phyloP scores from a whole-genome alignment of 2,113 vertebrate genomes.

The Myotis brandtii region DNA sequence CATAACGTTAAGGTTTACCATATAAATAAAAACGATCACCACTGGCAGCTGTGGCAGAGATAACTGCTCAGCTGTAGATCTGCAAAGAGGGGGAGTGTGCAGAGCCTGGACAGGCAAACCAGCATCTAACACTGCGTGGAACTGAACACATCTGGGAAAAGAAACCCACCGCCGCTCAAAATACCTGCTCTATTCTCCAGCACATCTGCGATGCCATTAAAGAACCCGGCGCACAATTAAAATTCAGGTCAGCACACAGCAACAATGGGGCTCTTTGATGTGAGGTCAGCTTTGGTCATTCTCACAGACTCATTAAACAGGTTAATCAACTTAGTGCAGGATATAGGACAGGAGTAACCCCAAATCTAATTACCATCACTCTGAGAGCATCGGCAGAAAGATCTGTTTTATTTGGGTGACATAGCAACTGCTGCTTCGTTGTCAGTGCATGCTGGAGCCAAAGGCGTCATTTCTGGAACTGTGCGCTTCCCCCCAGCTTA shows the following conservation, averaged over 20 bases:
- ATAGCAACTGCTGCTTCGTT: neutral
- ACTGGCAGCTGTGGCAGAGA: neutral
- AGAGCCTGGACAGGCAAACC: neutral
- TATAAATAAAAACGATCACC: constrained; percentile 51
- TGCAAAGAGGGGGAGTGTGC: constrained; percentile 4
- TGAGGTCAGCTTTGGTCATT: constrained; percentile 93
- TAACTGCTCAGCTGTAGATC: constrained; percentile 26
- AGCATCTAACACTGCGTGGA: neutral
- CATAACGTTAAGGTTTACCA: constrained; percentile 56
- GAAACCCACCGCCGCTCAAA: constrained; percentile 60
- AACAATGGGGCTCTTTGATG: constrained; percentile 92
- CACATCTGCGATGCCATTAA: constrained; percentile 84
- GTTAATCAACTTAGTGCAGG: constrained; percentile 87
- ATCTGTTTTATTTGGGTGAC: constrained; percentile 44
- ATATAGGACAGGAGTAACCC: constrained; percentile 81
- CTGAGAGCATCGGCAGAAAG: constrained; percentile 48
- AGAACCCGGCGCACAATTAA: constrained; percentile 83
- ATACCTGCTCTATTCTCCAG: constrained; percentile 75
- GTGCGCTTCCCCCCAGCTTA: neutral
- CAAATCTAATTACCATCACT: constrained; percentile 80
- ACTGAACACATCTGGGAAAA: constrained; percentile 80
- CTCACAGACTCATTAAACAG: constrained; percentile 92
- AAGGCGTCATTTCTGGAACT: neutral
- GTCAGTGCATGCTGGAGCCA: neutral
- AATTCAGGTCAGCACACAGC: constrained; percentile 92